These are phyloP conservation scores for Sphaerodactylus townsendi DNA, from an alignment of 2,113 vertebrate species.

Conservation along the genomic window DNA sequence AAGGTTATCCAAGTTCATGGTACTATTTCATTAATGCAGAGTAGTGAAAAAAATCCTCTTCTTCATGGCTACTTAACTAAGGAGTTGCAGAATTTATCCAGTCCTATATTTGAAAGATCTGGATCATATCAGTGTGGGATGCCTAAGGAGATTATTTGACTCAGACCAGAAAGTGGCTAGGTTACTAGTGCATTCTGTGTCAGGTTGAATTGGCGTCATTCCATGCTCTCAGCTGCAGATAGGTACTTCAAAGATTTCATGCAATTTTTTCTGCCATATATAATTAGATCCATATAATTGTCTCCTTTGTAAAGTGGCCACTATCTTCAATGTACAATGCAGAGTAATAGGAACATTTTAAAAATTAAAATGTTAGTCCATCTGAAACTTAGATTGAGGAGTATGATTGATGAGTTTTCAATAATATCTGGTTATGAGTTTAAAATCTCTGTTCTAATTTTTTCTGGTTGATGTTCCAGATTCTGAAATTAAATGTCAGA, in stretches of 20 bases:
- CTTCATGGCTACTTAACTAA: not conserved
- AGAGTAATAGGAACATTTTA: not conserved
- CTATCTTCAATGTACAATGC: not conserved
- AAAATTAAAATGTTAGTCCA: not conserved
- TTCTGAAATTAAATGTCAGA: too few relatives aligned
- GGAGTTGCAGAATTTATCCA: not conserved
- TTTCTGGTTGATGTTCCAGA: too few relatives aligned
- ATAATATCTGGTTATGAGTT: not conserved
- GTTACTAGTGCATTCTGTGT: not conserved
- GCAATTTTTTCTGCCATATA: not conserved
- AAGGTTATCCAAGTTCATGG: not conserved
- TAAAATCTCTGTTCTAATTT: too few relatives aligned
- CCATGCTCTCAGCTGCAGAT: not conserved
- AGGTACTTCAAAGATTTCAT: not conserved
- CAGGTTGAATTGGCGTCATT: not conserved
- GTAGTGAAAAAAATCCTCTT: not conserved
- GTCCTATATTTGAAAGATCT: too few relatives aligned
- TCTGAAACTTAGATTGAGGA: not conserved
- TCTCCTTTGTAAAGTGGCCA: not conserved
- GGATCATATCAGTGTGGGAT: not conserved
- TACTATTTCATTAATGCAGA: not conserved
- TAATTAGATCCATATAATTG: not conserved
- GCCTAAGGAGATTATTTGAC: not conserved
- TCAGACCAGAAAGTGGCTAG: not conserved
- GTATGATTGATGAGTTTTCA: not conserved